Evolutionary conservation across 2,888 invertebrate genomes (phyloP), one percentile per base, ranked within the genome.

Genomic region (Cryptosula pallasiana): DNA sequence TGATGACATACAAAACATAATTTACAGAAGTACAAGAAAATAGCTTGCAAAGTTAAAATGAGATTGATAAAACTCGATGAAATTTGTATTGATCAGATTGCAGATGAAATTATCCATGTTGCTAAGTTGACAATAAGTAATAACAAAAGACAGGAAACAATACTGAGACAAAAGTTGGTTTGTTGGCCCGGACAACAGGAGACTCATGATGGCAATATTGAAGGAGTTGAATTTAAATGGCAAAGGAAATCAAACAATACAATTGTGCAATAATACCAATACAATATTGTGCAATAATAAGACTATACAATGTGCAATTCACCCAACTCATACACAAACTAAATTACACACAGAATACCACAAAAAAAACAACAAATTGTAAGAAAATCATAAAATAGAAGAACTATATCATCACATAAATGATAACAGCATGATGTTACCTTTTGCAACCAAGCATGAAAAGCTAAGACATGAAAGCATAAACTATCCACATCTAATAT

Each of bases 181-280:
- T 57, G 29, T 63, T 63, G 63, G 63, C 63, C 63, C 63, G 63
- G 63, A 63, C 63, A 63, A 63, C 63, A 63, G 63, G 63, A 34
- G 63, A 63, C 63, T 63, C 63, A 34, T 32, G 32, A 63, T 63
- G 63, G 63, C 63, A 63, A 32, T n/a, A 63, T 13, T 32, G 27
- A 27, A 20, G 5, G 13, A 13, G 27, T 45, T 45, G 45, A 45
- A 45, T 45, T 45, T 45, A 45, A 45, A 45, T 45, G 45, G 20
- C 45, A 45, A 20, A 45, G 20, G 20, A 45, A 45, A 5, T 13
- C 20, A 13, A 45, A 45, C 45, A 45, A 45, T 45, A 20, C 45
- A 45, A 45, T 45, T 45, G 45, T 45, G 45, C 45, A 45, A 45
- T 45, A 45, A 45, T 13, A 45, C n/a, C 45, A 45, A 45, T 45